Evolutionary conservation across 2,797 vertebrate genomes (phyloP), one percentile per base, ranked within the genome.

Genomic region (Mergus octosetaceus): DNA sequence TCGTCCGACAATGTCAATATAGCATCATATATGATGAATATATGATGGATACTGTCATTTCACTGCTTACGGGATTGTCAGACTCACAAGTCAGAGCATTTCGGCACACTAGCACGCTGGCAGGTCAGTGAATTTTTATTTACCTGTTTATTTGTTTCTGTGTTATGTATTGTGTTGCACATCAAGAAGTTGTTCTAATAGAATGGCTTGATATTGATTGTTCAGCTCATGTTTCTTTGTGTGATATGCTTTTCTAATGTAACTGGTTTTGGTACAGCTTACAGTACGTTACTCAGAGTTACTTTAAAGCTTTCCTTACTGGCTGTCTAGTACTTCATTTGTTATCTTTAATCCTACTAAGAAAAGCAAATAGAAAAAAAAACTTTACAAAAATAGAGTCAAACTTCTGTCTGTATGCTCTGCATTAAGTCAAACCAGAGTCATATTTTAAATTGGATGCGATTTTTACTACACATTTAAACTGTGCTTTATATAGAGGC

Each of bases 21-120:
- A 99, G 99, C 98, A 99, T 99, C 98, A 99, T 99, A 98, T 99
- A 99, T 97, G 99, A 99, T 97, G 99, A 99, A 62, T 99, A 99
- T 97, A 99, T 99, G 99, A 99, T 99, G 99, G 99, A 99, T 95
- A 99, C 99, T 10, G 98, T 99, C 93, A 99, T 99, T 98, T 99
- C 99, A 65, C 99, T 99, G 93, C 99, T 99, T 71, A 99, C 99
- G 54, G 99, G 99, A 97, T 98, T 99, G 70, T 99, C 99, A 20
- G 99, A 99, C 97, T 99, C 99, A 6, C 99, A 99, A 97, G 99
- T 99, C 97, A 98, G 99, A 98, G 99, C 99, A 66, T 99, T 99
- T 98, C 98, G 99, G 98, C 99, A 99, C 98, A 99, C 99, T 94
- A 99, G 99, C 98, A 99, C 99, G 39, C 98, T 99, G 97, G 99